These are phyloP conservation scores for Gallinago stenura DNA, from an alignment of 2,797 vertebrate species.

Conservation along the genomic window DNA sequence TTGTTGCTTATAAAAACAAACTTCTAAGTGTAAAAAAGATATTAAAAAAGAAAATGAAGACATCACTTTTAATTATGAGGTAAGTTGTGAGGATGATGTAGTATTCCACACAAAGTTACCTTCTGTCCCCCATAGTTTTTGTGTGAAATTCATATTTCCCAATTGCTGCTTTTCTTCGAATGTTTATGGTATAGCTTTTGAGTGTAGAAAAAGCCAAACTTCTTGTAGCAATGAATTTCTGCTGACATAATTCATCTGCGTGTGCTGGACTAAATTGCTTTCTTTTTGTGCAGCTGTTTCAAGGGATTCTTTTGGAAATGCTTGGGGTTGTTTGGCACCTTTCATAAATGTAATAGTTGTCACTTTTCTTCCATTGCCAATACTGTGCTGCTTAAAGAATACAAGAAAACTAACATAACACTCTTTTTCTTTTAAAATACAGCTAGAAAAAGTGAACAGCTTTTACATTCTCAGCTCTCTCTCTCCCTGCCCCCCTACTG, in stretches of 20 bases:
- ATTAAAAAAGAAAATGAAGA: not conserved
- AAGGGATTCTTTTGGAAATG: constrained; percentile 54
- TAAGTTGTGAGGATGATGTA: not conserved
- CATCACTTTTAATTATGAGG: not conserved
- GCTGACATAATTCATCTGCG: constrained; percentile 59
- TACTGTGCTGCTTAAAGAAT: constrained; percentile 42
- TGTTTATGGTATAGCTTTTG: not conserved
- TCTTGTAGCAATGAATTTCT: constrained; percentile 55
- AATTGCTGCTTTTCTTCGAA: not conserved
- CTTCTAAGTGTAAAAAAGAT: not conserved
- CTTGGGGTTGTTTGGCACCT: constrained; percentile 66
- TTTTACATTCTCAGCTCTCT: not conserved
- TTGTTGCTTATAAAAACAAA: not conserved
- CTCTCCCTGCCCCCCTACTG: not conserved
- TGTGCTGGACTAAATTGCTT: constrained; percentile 49
- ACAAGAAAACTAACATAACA: constrained; percentile 23
- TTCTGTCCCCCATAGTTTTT: not conserved
- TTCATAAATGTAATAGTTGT: constrained; percentile 56
- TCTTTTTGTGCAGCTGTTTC: constrained; percentile 43
- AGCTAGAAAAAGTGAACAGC: not conserved
- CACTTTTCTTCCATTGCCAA: constrained; percentile 57
- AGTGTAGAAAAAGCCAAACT: not conserved
- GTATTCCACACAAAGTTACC: not conserved
- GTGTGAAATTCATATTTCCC: not conserved
- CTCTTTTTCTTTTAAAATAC: constrained; percentile 28